These are phyloP conservation scores for Matsumurasca onukii DNA, from an alignment of 1,140 invertebrate species.

Conservation along the genomic window DNA sequence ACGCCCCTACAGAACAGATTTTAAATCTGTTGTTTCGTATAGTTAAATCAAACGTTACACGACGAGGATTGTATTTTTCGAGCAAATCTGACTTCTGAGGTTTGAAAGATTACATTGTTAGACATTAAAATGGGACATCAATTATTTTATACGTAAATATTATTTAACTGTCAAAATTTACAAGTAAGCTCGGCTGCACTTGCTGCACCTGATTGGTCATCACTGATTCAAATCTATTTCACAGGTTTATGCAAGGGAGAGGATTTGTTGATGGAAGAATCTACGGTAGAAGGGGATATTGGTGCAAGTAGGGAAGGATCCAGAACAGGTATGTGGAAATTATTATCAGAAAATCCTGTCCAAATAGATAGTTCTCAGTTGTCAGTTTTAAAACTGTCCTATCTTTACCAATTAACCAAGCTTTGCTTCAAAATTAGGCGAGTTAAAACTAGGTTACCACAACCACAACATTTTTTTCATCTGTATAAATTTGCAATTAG, in stretches of 20 bases:
- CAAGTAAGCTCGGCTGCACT: too few relatives aligned
- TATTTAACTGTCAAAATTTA: too few relatives aligned
- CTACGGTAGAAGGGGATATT: slow-evolving; percentile 69
- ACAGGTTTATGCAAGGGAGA: slow-evolving; percentile 48
- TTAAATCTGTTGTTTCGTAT: too few relatives aligned
- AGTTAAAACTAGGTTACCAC: neutral
- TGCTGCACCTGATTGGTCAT: too few relatives aligned
- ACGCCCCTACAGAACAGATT: too few relatives aligned
- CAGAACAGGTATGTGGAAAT: slow-evolving; percentile 66
- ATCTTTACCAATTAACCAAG: neutral
- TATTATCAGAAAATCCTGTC: slow-evolving; percentile 12
- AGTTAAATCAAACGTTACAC: too few relatives aligned
- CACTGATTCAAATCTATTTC: too few relatives aligned
- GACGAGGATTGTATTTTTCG: too few relatives aligned
- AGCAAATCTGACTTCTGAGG: too few relatives aligned
- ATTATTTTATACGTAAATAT: too few relatives aligned
- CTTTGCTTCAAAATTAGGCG: neutral
- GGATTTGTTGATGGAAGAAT: slow-evolving; percentile 51
- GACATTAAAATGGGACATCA: too few relatives aligned
- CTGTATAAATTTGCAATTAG: neutral
- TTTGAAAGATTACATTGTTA: too few relatives aligned
- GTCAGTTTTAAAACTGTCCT: neutral
- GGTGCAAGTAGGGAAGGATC: slow-evolving; percentile 79
- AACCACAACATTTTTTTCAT: neutral
- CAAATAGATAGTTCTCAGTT: neutral